Percentiles rank a stretch among this genome's conserved stretches.
These are phyloP conservation scores for Philonicus albiceps DNA, from an alignment of 2,888 invertebrate genomes.

Conservation along the genomic window DNA sequence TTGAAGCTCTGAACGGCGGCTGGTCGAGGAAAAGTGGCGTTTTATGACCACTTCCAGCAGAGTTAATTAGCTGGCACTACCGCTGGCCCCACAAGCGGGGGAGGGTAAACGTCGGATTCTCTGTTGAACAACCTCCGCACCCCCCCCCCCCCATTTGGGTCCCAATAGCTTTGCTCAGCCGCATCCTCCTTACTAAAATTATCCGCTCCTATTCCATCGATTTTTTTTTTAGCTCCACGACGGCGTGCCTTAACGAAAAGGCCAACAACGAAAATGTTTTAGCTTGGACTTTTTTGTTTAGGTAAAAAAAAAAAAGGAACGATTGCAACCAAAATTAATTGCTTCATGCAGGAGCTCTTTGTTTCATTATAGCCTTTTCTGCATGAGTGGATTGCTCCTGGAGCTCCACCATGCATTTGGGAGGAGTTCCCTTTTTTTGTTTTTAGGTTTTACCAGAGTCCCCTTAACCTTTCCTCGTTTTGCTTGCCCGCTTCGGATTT, in stretches of 20 bases:
- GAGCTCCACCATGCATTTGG: background rate
- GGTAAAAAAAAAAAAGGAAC: background rate
- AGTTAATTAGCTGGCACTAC: background rate
- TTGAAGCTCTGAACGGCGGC: background rate
- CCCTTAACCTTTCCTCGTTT: background rate
- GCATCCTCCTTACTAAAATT: background rate
- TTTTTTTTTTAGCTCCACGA: background rate
- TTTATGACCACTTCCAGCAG: background rate
- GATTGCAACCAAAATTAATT: conserved; percentile 1
- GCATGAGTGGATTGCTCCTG: conserved; percentile 1
- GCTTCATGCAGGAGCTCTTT: conserved; percentile 4
- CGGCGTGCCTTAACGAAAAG: background rate
- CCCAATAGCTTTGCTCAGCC: background rate
- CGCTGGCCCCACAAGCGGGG: background rate
- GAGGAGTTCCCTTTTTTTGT: background rate
- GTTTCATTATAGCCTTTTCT: conserved; percentile 12
- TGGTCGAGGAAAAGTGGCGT: background rate
- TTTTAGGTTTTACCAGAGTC: background rate
- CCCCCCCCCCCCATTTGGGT: background rate
- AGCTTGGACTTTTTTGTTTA: background rate
- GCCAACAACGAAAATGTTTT: background rate
- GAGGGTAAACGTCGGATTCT: background rate
- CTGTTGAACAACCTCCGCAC: background rate
- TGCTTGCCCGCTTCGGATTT: background rate
- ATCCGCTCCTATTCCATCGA: background rate